Evolutionary conservation across 92 coral and sea anemone genomes (phyloP), one percentile per base, ranked within the genome.

Genomic region (Bergia sp.): DNA sequence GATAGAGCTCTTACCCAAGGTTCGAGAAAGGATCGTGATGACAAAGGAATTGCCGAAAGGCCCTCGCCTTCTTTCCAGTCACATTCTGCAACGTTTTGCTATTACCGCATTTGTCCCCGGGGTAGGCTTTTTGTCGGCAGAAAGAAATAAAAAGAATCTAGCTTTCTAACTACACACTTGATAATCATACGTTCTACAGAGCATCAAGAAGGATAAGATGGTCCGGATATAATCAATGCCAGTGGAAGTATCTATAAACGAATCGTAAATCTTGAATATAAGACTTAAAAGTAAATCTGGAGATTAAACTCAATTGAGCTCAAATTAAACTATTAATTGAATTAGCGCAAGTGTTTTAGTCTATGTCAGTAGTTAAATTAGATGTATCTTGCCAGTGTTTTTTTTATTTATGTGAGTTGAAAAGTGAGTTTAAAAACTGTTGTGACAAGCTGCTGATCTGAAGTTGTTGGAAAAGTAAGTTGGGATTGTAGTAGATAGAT

Each of bases 51-150:
- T 47, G 87, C 87, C 87, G 87, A 84, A 72, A 84, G 87, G 79
- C 42, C 61, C 64, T 80, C 45, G 85, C 85, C 79, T 65, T 84
- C 45, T 72, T 84, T 84, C 87, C 40, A 29, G 65, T 69, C 78
- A 71, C 40, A 55, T 13, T 80, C 47, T 43, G 29, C 36, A 21
- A 45, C 1, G 44, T 43, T 43, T 45, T 69, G 45, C 65, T 71
- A 15, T 84, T 73, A 50, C 87, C 87, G 87, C 87, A 50, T 69
- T 84, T 84, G 77, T 84, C 87, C 87, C 61, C 87, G 39, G 87
- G 87, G 64, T 71, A 72, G 44, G 41, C 49, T 42, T 82, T 58
- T 57, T 71, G 87, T 71, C 66, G 87, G 78, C 79, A 37, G 64
- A 39, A 44, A 50, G 55, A 44, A 45, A 21, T 65, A 49, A 44